These are phyloP conservation scores for Tragelaphus imberbis DNA, from an alignment of 2,113 vertebrate species.

Conservation along the genomic window DNA sequence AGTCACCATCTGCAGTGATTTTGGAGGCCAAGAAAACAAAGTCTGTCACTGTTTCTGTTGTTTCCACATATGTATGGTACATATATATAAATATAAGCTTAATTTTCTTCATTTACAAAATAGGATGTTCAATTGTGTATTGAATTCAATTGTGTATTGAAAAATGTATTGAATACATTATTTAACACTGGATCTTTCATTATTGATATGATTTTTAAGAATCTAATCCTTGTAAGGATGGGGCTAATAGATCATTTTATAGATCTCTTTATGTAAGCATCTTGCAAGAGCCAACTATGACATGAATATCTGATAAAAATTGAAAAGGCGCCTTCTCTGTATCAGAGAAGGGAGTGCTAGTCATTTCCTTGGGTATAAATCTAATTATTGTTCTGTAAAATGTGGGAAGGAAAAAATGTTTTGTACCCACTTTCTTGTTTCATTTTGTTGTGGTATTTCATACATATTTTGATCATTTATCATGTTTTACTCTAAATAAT, in stretches of 20 bases:
- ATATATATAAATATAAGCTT: not conserved
- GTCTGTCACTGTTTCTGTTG: not conserved
- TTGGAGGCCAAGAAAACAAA: not conserved
- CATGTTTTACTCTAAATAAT: slow-evolving; percentile 13
- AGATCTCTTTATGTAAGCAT: not conserved
- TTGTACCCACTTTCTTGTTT: not conserved
- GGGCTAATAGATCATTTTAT: not conserved
- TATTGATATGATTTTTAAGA: not conserved
- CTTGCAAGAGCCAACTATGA: not conserved
- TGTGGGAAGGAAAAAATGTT: not conserved
- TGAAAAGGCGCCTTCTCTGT: not conserved
- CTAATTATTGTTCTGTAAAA: not conserved
- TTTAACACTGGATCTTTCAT: not conserved
- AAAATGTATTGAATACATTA: not conserved
- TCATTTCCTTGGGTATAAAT: not conserved
- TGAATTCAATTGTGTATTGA: too few species aligned
- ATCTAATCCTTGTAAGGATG: not conserved
- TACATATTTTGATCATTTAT: slow-evolving; percentile 8
- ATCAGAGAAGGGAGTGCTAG: not conserved
- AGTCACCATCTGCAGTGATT: not conserved
- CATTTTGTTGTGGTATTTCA: not conserved
- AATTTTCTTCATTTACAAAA: not conserved
- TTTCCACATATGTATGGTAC: not conserved
- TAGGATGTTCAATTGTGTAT: not conserved
- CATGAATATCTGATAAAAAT: not conserved